Base-by-base conservation (phyloP, 2,113 vertebrate species). In the Lates calcarifer region DNA sequence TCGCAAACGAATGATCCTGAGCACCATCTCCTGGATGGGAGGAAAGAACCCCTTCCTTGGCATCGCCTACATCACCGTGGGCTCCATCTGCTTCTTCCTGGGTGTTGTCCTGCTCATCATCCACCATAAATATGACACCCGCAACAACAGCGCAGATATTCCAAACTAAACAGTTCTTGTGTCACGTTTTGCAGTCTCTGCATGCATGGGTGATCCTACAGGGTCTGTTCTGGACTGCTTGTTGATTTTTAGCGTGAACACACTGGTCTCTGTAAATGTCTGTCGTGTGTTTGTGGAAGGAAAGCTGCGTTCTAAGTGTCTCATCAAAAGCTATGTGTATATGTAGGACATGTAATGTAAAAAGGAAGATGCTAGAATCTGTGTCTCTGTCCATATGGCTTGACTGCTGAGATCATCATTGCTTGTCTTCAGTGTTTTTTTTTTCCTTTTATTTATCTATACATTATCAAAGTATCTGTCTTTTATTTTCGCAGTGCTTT, bases 1-100 rank as follows among this genome's bases (percentile, higher is more conserved):
- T 73, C 95, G 97, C 58, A 99, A 99, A 93, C 96, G 97, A 79
- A 97, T 99, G 97, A 98, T 99, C 91, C 94, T 99, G 87, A 99
- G 98, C 95, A 99, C 98, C 74, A 98, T 99, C 82, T 99, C 97
- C 0, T 99, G 98, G 98, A 99, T 99, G 97, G 98, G 98, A 83
- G 98, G 98, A 86, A 99, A 98, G 95, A 99, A 99, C 90, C 98
- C 98, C 28, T 99, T 99, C 93, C 93, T 99, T 78, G 98, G 98
- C 84, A 98, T 99, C 68, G 98, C 98, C 67, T 99, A 99, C 93
- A 99, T 99, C 88, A 96, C 97, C 0, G 96, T 99, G 90, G 98
- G 98, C 81, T 98, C 97, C 26, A 97, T 99, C 82, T 98, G 97
- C 87, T 99, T 99, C 90, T 96, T 98, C 92, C 92, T 99, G 89